A percentile compares a stretch with the other conserved stretches of the same genome.
Conservation (phyloP, 92 coral and sea anemone genomes). For the Pocillopora meandrina region DNA sequence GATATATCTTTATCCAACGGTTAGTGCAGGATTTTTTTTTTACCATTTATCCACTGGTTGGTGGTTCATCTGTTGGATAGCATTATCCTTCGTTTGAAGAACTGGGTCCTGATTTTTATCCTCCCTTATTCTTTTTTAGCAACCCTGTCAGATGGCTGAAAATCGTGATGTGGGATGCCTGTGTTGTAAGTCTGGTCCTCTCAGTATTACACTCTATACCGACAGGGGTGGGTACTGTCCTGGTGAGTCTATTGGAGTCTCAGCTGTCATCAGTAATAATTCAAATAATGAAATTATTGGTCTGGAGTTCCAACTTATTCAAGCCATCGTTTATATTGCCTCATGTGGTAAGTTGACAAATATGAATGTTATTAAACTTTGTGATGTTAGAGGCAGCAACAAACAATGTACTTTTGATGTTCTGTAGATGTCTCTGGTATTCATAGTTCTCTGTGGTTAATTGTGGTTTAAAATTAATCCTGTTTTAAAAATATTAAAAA, state of each 20-base stretch:
- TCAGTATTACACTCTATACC: slow-evolving; percentile 61
- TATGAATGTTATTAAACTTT: too few relatives aligned
- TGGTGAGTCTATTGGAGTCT: slow-evolving; percentile 80
- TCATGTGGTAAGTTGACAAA: slow-evolving; percentile 8
- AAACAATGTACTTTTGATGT: too few relatives aligned
- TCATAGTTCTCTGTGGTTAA: too few relatives aligned
- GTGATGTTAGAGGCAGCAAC: too few relatives aligned
- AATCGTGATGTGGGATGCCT: slow-evolving; percentile 62
- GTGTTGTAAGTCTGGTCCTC: slow-evolving; percentile 77
- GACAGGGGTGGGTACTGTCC: slow-evolving; percentile 96
- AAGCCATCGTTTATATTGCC: slow-evolving; percentile 33
- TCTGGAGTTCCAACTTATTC: slow-evolving; percentile 67
- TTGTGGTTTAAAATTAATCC: too few relatives aligned
- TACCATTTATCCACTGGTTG: too few relatives aligned
- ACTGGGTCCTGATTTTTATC: background rate
- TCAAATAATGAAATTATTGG: slow-evolving; percentile 66
- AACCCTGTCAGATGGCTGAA: slow-evolving; percentile 52
- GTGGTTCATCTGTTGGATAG: too few relatives aligned
- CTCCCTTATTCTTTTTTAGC: slow-evolving; percentile 35
- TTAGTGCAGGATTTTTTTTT: too few relatives aligned
- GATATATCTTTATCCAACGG: too few relatives aligned
- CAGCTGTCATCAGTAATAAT: slow-evolving; percentile 78
- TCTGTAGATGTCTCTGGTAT: too few relatives aligned
- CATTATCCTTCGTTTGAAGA: too few relatives aligned
- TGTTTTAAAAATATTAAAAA: too few relatives aligned